Conservation (phyloP, 2,113 vertebrate species). For the Chroicocephalus ridibundus region DNA sequence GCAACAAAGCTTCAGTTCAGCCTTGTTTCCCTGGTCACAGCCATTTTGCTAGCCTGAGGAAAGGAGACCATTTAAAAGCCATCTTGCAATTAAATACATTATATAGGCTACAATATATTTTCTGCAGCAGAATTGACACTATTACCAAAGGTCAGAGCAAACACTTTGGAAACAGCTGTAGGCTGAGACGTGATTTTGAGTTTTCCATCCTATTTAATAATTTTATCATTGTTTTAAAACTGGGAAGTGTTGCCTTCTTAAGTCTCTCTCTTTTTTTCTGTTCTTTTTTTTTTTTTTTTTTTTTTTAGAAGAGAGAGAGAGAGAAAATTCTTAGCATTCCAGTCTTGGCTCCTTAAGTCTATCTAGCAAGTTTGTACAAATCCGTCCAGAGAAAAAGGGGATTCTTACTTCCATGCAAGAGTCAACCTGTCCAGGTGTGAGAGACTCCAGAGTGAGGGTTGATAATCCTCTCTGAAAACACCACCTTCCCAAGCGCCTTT, state of each 20-base stretch:
- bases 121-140: conserved; percentile 6
- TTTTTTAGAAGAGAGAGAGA: background rate
- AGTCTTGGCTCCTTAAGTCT: conserved; percentile 75
- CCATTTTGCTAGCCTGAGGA: conserved; percentile 31
- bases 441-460: conserved; percentile 16
- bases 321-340: conserved; percentile 78
- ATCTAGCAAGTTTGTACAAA: conserved; percentile 82
- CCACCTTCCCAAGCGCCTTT: background rate
- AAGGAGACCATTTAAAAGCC: conserved; percentile 54
- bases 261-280: background rate
- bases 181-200: conserved; percentile 13
- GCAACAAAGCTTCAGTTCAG: background rate
- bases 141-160: conserved; percentile 46
- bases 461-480: conserved; percentile 31
- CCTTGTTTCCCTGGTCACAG: background rate
- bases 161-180: conserved; percentile 18
- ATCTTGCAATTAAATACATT: conserved; percentile 58
- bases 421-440: conserved; percentile 75
- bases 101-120: conserved; percentile 39
- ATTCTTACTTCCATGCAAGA: conserved; percentile 77
- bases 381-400: conserved; percentile 68
- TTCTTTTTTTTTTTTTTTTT: background rate
- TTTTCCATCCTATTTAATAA: conserved; percentile 21
- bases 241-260: conserved; percentile 1
- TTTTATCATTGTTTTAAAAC: conserved; percentile 42